phyloP scores from a whole-genome alignment of 2,888 invertebrate species.

The Nemotelus nigrinus region DNA sequence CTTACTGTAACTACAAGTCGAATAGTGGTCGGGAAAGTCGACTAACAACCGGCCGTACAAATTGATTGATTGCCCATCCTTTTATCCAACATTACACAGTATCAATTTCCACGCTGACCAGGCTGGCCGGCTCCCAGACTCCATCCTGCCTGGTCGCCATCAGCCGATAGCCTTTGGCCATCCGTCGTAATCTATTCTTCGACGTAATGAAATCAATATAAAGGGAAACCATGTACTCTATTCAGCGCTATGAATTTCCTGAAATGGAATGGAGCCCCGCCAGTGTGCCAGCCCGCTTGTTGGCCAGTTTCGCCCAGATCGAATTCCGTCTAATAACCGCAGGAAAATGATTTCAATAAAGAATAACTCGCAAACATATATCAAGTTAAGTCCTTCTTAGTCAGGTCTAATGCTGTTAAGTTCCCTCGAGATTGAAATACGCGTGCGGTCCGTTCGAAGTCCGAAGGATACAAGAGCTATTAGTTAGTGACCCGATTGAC shows the following conservation, averaged over 20 bases:
- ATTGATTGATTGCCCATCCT: slow-evolving; percentile 41
- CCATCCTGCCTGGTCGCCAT: too few relatives aligned
- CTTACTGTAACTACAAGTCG: background rate
- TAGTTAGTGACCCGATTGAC: background rate
- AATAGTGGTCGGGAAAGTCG: background rate
- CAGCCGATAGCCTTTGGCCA: too few relatives aligned
- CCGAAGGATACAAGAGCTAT: background rate
- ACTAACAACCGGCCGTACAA: slow-evolving; percentile 10
- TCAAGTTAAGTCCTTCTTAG: slow-evolving; percentile 22
- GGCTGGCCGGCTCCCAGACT: too few relatives aligned
- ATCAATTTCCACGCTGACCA: slow-evolving; percentile 24
- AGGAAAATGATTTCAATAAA: slow-evolving; percentile 44
- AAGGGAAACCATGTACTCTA: slow-evolving; percentile 13
- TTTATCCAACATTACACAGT: slow-evolving; percentile 40
- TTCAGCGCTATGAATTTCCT: background rate
- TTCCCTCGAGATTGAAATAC: slow-evolving; percentile 22
- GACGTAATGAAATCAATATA: slow-evolving; percentile 40
- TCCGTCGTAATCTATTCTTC: slow-evolving; percentile 3
- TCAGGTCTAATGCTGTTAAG: slow-evolving; percentile 19
- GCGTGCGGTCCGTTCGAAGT: background rate
- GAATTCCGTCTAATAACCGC: slow-evolving; percentile 38
- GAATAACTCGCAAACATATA: slow-evolving; percentile 33
- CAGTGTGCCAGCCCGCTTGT: background rate
- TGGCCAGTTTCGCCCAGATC: background rate
- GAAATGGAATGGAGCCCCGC: background rate